phyloP scores from a whole-genome alignment of 2,113 vertebrate species.

The Leptodactylus fuscus region DNA sequence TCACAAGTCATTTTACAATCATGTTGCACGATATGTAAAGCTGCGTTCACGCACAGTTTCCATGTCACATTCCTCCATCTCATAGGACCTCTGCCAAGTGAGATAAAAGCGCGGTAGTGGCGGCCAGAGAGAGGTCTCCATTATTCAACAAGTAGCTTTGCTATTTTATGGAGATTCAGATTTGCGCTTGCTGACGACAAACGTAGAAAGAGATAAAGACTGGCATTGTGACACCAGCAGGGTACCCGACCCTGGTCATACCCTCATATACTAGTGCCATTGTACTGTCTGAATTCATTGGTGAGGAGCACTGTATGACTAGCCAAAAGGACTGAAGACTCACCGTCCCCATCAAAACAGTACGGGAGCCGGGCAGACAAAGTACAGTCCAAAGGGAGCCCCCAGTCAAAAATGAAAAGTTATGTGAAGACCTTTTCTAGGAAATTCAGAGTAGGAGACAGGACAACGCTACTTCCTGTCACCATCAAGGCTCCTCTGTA shows the following conservation, averaged over 20 bases:
- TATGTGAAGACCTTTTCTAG: too few species aligned
- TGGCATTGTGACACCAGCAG: not conserved
- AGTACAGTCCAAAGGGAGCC: not conserved
- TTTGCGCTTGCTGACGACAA: not conserved
- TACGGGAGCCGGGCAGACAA: too few species aligned
- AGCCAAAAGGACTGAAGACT: not conserved
- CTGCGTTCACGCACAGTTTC: not conserved
- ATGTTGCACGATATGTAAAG: not conserved
- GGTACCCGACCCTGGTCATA: not conserved
- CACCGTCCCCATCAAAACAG: too few species aligned
- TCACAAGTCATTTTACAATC: not conserved
- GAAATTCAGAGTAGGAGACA: too few species aligned
- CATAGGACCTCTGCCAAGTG: not conserved
- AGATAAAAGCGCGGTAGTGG: not conserved
- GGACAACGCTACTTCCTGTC: too few species aligned
- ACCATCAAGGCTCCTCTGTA: too few species aligned
- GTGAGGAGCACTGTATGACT: not conserved
- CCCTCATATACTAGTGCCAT: not conserved
- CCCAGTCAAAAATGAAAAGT: too few species aligned
- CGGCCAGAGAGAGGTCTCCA: not conserved
- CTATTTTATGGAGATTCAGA: not conserved
- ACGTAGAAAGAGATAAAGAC: not conserved
- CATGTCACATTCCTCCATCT: not conserved
- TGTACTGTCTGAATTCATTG: not conserved
- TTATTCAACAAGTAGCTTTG: not conserved